These are phyloP conservation scores for Sialia sialis DNA, from an alignment of 2,113 vertebrate species.

Conservation along the genomic window DNA sequence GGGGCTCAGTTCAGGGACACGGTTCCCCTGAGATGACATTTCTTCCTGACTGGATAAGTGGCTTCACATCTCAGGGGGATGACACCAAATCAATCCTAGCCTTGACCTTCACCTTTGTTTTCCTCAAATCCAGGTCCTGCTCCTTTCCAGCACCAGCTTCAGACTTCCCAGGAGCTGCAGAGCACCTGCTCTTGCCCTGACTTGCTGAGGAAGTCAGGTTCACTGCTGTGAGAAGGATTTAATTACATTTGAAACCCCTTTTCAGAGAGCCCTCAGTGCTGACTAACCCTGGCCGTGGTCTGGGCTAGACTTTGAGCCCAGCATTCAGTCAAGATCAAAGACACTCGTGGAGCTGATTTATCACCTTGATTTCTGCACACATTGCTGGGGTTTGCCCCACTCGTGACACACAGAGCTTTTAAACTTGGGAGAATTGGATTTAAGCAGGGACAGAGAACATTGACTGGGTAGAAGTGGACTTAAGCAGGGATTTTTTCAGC, in stretches of 20 bases:
- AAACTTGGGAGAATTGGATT: neutral
- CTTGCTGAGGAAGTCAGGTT: neutral
- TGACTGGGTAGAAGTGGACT: neutral
- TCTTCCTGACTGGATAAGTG: neutral
- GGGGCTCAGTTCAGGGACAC: neutral
- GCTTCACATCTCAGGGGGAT: neutral
- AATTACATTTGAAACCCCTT: neutral
- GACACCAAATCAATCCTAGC: neutral
- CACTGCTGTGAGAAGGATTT: neutral
- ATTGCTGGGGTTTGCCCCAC: neutral
- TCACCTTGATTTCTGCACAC: neutral
- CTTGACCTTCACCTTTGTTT: neutral
- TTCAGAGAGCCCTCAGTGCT: neutral
- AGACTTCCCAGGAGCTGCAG: neutral
- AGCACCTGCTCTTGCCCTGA: neutral
- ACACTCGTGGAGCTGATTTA: neutral
- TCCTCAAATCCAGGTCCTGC: neutral
- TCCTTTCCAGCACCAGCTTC: neutral
- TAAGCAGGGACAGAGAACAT: neutral
- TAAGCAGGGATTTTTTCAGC: neutral
- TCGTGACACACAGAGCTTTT: neutral
- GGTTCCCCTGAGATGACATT: neutral
- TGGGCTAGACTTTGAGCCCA: neutral
- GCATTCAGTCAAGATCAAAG: neutral
- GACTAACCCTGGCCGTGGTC: neutral